Base-by-base conservation (phyloP, 1,140 invertebrate species). In the Brachionus koreanus region DNA sequence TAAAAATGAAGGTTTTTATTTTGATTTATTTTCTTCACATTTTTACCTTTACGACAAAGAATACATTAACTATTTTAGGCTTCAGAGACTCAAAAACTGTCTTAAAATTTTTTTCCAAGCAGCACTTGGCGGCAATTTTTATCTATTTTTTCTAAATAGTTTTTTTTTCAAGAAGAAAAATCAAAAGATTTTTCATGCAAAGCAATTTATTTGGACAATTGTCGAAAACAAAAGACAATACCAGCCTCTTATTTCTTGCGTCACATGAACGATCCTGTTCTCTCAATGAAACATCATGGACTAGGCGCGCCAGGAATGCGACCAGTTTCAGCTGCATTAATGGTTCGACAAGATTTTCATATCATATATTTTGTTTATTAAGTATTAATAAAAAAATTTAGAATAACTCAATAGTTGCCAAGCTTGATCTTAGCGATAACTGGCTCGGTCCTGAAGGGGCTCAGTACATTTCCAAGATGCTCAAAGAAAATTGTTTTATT, bases 241-340 rank as follows among this genome's bases (percentile, higher is more conserved):
- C 88, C 88, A 7, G 86, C 85, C 5, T 86, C 87, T 7, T 88
- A 87, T 81, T 88, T 86, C 83, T 83, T 89, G 5, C 84, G 87
- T 6, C 87, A 89, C 83, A 87, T 89, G 85, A 83, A 86, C 29
- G 87, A 88, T 61, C 69, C 75, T 10, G 25, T 85, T 10, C 84
- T 89, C 13, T 84, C 85, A 42, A 85, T 89, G 85, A 86, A 85
- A 57, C 87, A 89, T 69, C 88, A 89, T 83, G 87, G 87, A 12
- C 85, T 89, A n/a, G 87, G 86, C 12, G 81, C 85, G 6, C 83
- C 84, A 9, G 87, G 86, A 52, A 86, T 88, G 83, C 85, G 85
- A 77, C 86, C 87, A 42, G 85, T 88, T 16, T 85, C 87, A 57
- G 84, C 85, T 19, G 86, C 87, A 23, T 63, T 87, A 87, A 84